Evolutionary conservation across 1,140 invertebrate genomes (phyloP), one percentile per base, ranked within the genome.

Genomic region (Leptoteleia sp.): DNA sequence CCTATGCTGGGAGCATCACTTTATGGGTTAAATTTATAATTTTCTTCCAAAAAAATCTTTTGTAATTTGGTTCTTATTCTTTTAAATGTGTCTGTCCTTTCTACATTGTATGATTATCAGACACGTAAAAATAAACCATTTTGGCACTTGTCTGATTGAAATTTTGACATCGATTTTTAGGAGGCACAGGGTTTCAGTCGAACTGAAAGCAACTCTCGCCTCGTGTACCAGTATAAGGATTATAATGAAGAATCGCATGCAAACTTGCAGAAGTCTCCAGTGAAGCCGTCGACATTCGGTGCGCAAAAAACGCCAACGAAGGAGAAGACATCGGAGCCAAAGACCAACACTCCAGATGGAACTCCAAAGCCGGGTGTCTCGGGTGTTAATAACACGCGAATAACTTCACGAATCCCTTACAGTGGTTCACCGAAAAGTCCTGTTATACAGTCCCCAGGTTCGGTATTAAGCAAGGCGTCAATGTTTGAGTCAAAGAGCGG

Each of bases 391-490:
- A 84, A 70, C 47, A 61, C 77, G 38, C 78, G 82, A 25, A 40
- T 68, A 68, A 43, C 62, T n/a, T 67, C 85, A 8, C 84, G 84
- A 70, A 80, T 84, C 55, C 75, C 78, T 71, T 88, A 80, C 61
- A 85, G 82, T 57, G 80, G 81, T 47, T 89, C 88, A 43, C 87
- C 88, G 67, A 89, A 89, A 76, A 88, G 75, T 83, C 75, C 83
- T 22, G 45, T 83, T 31, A 50, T 83, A 76, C 84, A 85, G 67
- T 88, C 88, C 33, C 84, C 85, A 77, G 89, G 89, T 73, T 90
- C 88, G 3, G 92, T 93, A 68, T 89, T 92, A 67, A 92, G 91
- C 42, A 92, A 91, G 82, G 93, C 93, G 11, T 93, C 93, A 1
- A 91, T 93, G 85, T 94, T 93, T 86, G 93, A 94, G 83, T 87